phyloP scores from a whole-genome alignment of 2,888 invertebrate genomes.

The Tanytarsus gracilentus region DNA sequence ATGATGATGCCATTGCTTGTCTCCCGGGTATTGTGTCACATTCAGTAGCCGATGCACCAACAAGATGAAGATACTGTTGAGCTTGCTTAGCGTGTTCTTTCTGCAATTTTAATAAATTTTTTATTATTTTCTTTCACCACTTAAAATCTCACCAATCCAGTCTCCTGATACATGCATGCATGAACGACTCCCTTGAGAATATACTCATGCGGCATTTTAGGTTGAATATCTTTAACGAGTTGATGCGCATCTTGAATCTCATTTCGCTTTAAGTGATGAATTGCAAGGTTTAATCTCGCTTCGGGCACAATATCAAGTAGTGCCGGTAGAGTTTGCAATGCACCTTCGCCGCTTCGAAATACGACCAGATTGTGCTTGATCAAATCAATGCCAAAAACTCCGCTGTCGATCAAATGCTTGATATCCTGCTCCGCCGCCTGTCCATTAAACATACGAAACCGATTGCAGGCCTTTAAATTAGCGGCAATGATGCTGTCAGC shows the following conservation, averaged over 20 bases:
- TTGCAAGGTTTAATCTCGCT: slow-evolving; percentile 90
- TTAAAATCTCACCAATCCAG: slow-evolving; percentile 64
- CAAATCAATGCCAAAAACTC: slow-evolving; percentile 72
- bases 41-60: slow-evolving; percentile 93
- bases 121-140: slow-evolving; percentile 7
- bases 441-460: slow-evolving; percentile 81
- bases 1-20: slow-evolving; percentile 97
- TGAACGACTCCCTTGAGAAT: slow-evolving; percentile 94
- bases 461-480: slow-evolving; percentile 75
- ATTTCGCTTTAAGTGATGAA: slow-evolving; percentile 82
- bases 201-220: slow-evolving; percentile 90
- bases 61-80: slow-evolving; percentile 91
- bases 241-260: slow-evolving; percentile 82
- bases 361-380: slow-evolving; percentile 93
- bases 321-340: slow-evolving; percentile 79
- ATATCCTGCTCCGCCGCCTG: slow-evolving; percentile 90
- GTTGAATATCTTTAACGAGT: slow-evolving; percentile 82
- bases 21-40: slow-evolving; percentile 96
- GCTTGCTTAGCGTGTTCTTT: slow-evolving; percentile 90
- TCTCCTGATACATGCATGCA: slow-evolving; percentile 85
- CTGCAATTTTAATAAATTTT: slow-evolving; percentile 46
- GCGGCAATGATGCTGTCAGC: slow-evolving; percentile 91
- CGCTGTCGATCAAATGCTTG: slow-evolving; percentile 67
- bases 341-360: slow-evolving; percentile 87
- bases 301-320: slow-evolving; percentile 93